phyloP scores from a whole-genome alignment of 2,797 vertebrate species.

The Pangasius djambal region DNA sequence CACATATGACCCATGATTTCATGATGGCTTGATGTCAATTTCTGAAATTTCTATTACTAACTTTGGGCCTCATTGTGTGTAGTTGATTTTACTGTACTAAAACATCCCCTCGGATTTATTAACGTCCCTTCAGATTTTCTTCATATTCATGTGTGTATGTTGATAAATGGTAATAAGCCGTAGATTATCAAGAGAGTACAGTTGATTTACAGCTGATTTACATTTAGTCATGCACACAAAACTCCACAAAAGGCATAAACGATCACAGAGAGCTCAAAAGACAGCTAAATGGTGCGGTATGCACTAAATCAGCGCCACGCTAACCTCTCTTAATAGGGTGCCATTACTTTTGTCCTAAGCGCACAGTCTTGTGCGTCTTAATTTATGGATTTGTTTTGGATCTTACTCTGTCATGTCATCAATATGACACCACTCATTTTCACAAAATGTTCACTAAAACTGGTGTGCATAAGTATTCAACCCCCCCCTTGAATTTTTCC shows the following conservation, averaged over 20 bases:
- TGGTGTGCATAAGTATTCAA: background rate
- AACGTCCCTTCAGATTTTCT: background rate
- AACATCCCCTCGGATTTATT: background rate
- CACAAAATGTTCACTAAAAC: background rate
- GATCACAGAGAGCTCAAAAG: background rate
- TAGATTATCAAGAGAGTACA: background rate
- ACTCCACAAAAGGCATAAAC: background rate
- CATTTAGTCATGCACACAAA: background rate
- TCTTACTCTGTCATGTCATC: background rate
- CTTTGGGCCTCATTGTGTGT: background rate
- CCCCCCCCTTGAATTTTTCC: background rate
- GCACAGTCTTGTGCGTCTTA: background rate
- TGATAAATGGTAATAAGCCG: background rate
- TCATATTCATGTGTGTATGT: background rate
- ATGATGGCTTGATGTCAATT: background rate
- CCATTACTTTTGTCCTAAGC: background rate
- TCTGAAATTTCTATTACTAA: background rate
- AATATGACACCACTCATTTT: background rate
- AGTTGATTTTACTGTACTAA: background rate
- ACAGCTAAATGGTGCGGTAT: background rate
- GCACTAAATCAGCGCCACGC: background rate
- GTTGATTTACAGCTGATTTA: background rate
- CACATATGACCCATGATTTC: background rate
- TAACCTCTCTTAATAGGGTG: background rate
- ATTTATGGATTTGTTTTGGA: background rate